Percentiles rank a stretch among this genome's conserved stretches.
Evolutionary conservation across 2,113 vertebrate species (phyloP).

Genomic region (Acrocephalus kingi): DNA sequence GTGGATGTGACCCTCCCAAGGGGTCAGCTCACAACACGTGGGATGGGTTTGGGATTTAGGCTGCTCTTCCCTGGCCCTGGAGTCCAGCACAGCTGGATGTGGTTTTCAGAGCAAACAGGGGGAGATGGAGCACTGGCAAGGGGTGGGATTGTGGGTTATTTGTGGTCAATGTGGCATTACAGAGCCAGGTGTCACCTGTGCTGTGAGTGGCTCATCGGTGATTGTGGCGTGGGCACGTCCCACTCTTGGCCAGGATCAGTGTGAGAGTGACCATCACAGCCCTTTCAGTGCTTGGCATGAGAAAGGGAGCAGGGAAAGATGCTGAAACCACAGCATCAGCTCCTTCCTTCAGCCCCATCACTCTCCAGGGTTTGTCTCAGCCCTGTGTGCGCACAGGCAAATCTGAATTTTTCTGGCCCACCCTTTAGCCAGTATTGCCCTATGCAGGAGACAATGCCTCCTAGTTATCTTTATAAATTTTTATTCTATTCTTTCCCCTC

Average conservation of each 20-base stretch:
- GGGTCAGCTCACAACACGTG: rapidly evolving
- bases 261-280: background rate
- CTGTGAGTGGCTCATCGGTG: rapidly evolving
- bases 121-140: background rate
- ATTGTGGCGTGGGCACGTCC: rapidly evolving
- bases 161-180: background rate
- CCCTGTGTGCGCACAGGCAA: background rate
- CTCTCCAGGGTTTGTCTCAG: background rate
- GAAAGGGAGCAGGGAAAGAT: background rate
- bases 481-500: background rate
- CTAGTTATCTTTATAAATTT: background rate
- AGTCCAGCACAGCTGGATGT: background rate
- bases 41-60: background rate
- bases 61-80: background rate
- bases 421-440: background rate
- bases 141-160: background rate
- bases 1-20: background rate
- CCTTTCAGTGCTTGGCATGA: background rate
- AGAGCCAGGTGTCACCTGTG: background rate
- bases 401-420: background rate
- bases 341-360: background rate
- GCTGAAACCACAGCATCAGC: background rate
- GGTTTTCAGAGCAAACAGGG: background rate
- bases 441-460: background rate
- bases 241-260: rapidly evolving